Percentiles rank a stretch among this genome's conserved stretches.
Evolutionary conservation across 2,113 vertebrate genomes (phyloP).

Genomic region (Crocuta crocuta): DNA sequence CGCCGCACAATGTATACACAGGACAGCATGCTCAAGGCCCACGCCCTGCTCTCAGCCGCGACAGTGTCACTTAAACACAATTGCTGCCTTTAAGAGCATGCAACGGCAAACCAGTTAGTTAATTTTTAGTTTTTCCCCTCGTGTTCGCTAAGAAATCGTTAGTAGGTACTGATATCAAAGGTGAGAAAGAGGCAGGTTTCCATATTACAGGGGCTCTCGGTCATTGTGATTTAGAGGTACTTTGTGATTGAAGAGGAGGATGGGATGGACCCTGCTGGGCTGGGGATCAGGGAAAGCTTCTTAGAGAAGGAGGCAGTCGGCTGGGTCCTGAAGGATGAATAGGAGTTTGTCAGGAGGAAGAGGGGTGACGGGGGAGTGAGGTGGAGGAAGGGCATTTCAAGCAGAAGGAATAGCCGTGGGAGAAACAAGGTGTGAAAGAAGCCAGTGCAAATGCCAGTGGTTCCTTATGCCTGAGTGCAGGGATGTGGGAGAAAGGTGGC

Average conservation of each 20-base stretch:
- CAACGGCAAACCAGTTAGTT: not conserved
- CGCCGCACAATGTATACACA: accelerated
- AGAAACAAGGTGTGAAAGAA: not conserved
- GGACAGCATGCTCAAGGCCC: not conserved
- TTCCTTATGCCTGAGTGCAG: not conserved
- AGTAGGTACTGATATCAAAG: not conserved
- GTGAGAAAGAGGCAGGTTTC: not conserved
- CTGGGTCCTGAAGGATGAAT: not conserved
- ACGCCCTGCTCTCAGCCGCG: not conserved
- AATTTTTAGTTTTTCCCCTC: not conserved
- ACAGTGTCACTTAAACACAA: not conserved
- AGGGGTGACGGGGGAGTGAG: not conserved
- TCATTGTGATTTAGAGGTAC: not conserved
- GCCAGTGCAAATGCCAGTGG: not conserved
- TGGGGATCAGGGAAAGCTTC: not conserved
- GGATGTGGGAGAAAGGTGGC: not conserved
- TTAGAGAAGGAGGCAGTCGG: not conserved
- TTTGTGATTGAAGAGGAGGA: not conserved
- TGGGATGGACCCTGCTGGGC: not conserved
- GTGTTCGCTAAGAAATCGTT: not conserved
- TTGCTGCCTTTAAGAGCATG: not conserved
- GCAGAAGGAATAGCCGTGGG: not conserved
- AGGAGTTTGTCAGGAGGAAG: not conserved
- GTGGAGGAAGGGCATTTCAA: not conserved
- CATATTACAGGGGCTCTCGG: not conserved